phyloP scores from a whole-genome alignment of 2,113 vertebrate genomes.

The Bubo bubo region DNA sequence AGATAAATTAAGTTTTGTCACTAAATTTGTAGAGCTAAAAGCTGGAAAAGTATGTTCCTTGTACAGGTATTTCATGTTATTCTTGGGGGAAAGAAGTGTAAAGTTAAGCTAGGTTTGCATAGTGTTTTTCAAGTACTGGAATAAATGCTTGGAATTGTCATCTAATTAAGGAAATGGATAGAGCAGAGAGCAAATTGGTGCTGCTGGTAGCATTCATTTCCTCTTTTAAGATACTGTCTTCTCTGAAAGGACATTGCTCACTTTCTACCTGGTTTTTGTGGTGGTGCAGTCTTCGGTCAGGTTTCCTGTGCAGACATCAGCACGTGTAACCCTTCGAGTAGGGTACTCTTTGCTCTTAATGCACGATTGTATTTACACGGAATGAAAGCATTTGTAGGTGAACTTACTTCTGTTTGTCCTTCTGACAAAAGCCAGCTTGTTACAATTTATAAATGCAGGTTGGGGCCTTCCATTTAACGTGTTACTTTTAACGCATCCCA shows the following conservation, averaged over 20 bases:
- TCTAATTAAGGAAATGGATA: background rate
- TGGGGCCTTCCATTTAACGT: background rate
- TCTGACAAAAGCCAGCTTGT: background rate
- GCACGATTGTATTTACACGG: background rate
- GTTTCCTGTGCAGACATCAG: background rate
- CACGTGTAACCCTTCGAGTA: background rate
- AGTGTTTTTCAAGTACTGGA: background rate
- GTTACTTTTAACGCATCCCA: background rate
- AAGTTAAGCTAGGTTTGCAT: background rate
- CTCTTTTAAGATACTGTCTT: background rate
- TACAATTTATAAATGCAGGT: background rate
- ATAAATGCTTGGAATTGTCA: background rate
- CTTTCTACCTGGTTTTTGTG: constrained; percentile 7
- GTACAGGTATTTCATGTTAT: background rate
- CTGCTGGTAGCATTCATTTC: background rate
- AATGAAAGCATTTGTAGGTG: background rate
- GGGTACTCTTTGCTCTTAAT: background rate
- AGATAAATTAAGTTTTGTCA: background rate
- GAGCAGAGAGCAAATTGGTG: background rate
- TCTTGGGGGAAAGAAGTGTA: background rate
- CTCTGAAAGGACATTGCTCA: background rate
- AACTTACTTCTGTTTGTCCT: background rate
- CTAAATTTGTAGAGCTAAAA: background rate
- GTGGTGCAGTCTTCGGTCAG: background rate
- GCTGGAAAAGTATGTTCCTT: background rate